Conservation (phyloP, 2,888 invertebrate species). For the Drosophila subsilvestris region DNA sequence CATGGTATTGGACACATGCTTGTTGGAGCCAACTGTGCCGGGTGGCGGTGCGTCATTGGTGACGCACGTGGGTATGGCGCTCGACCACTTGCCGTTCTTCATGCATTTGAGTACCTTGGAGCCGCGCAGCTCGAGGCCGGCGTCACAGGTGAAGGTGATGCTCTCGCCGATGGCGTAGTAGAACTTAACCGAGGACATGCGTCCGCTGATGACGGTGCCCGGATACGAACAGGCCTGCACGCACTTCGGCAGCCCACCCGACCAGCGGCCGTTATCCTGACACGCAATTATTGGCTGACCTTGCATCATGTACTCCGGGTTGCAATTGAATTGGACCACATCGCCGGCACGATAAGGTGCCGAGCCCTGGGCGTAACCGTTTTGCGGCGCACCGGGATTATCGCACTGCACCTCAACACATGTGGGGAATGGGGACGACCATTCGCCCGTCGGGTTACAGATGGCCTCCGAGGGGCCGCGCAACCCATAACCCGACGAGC, state of each 20-base stretch:
- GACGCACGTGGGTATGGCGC: conserved; percentile 91
- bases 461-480: conserved; percentile 90
- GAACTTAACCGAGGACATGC: conserved; percentile 94
- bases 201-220: conserved; percentile 93
- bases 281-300: conserved; percentile 95
- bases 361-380: conserved; percentile 91
- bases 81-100: conserved; percentile 94
- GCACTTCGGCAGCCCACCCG: conserved; percentile 93
- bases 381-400: conserved; percentile 89
- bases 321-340: conserved; percentile 94
- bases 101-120: conserved; percentile 91
- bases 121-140: conserved; percentile 90
- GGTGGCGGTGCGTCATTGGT: conserved; percentile 62
- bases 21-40: conserved; percentile 44
- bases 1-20: conserved; percentile 65
- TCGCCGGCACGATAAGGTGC: conserved; percentile 93
- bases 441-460: conserved; percentile 90
- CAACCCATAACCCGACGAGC: conserved; percentile 90
- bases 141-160: conserved; percentile 92
- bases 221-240: conserved; percentile 94
- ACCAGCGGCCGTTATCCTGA: conserved; percentile 94
- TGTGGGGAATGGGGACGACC: conserved; percentile 90
- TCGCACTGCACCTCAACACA: conserved; percentile 93
- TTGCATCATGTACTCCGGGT: conserved; percentile 94
- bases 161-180: conserved; percentile 94